Base-by-base conservation (phyloP, 2,113 vertebrate species). In the Sclerurus mexicanus region DNA sequence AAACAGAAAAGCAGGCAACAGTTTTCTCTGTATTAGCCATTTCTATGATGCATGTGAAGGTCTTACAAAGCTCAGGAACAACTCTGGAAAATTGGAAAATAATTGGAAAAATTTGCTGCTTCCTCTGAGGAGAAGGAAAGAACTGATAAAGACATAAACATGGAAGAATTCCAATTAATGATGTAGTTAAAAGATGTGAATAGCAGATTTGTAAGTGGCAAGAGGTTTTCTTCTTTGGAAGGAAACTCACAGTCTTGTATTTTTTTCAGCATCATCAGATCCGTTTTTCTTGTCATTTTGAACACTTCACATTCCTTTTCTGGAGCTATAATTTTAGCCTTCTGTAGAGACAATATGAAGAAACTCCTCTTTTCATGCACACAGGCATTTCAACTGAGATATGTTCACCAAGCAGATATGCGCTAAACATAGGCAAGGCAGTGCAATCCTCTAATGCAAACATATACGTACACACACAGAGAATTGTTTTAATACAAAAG, bases 11-110 rank as follows among this genome's bases (percentile, higher is more conserved):
- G 44, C 24, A 95, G 67, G 21, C 33, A 64, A 67, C 33, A 15
- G 72, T 83, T 96, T 95, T 85, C 86, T 74, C 62, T 23, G 76
- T 76, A 75, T 67, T 95, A 90, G 62, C 73, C 21, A 27, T 78
- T 93, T 94, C 85, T 86, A 13, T 35, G 79, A 94, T 37, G 49
- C 63, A 71, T 15, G 30, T 37, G 28, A 87, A 83, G 37, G 58
- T 60, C 63, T 75, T 47, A 24, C 60, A 90, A 95, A 76, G 67
- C 62, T 88, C 47, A 91, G 62, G 56, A 85, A 19, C 44, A 67
- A 88, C 81, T 64, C 3, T 42, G 37, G 58, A 85, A 93, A 85
- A 89, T 18, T 67, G 25, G 56, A 75, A 66, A 87, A 68, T 85
- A 79, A 75, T 9, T 50, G 58, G 67, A 62, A 91, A 80, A 90